Base-by-base conservation (phyloP, 2,888 invertebrate species). In the Megalurothrips usitatus region DNA sequence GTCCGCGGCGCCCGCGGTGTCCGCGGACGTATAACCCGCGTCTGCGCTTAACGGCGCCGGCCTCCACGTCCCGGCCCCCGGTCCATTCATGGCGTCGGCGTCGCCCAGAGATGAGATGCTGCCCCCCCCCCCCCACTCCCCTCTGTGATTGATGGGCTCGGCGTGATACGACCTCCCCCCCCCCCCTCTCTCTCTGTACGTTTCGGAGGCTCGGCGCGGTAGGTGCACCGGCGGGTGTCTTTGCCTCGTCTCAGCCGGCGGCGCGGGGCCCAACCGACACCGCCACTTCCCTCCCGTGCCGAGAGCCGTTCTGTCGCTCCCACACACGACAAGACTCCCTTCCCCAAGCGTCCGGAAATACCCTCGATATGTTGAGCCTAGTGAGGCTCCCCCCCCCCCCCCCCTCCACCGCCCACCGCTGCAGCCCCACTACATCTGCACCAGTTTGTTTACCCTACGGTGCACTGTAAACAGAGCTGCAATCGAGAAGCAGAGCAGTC, bases 171-270 rank as follows among this genome's bases (percentile, higher is more conserved):
- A 43, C 34, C 34, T 43, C 34, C 34, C 34, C 6, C 3, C 34
- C 6, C 34, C 6, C 6, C 34, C 6, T 43, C 34, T 4, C 3
- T 43, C 34, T 4, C 3, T 43, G 2, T 43, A 43, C 34, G 34
- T 43, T 43, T 43, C 34, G 34, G 34, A 43, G 6, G 34, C 34
- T 43, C 82, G 96, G 89, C 0, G 96, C 96, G 89, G 96, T n/a
- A n/a, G n/a, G n/a, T n/a, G n/a, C n/a, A n/a, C n/a, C n/a, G n/a
- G n/a, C n/a, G n/a, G n/a, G n/a, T n/a, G n/a, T n/a, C n/a, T n/a
- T n/a, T n/a, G n/a, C 95, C 95, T 96, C 94, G 4, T 95, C 95
- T 43, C 94, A 89, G 87, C 96, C 96, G 0, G 96, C 91, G 0
- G 94, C 92, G 85, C 96, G 95, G 0, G 95, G 95, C 84, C 3